Evolutionary conservation across 2,888 invertebrate genomes (phyloP).

Genomic region (Geophilus truncorum): DNA sequence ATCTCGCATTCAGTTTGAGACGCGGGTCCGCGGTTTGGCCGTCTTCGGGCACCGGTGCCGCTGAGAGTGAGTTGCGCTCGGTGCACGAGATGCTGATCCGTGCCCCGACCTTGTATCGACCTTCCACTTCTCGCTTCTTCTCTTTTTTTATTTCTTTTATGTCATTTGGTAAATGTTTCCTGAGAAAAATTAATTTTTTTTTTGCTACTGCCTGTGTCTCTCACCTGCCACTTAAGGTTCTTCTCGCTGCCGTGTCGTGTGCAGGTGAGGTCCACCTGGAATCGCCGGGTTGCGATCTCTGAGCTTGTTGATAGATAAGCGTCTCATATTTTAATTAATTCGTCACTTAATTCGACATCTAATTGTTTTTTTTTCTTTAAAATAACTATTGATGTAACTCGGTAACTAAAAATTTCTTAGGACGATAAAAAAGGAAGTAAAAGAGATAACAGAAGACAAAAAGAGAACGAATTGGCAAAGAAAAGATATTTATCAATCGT

Average conservation of each 20-base stretch:
- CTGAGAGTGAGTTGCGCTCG: not conserved
- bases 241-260: not conserved
- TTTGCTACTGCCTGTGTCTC: not conserved
- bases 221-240: constrained; percentile 24
- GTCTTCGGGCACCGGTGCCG: not conserved
- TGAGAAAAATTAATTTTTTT: constrained; percentile 5
- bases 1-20: not conserved
- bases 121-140: not conserved
- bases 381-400: not conserved
- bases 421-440: not conserved
- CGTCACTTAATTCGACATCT: not conserved
- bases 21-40: not conserved
- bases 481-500: not conserved
- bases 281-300: not conserved
- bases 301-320: not conserved
- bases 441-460: not conserved
- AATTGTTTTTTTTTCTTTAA: not conserved
- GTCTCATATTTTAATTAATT: not conserved
- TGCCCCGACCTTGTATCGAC: not conserved
- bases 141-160: not conserved
- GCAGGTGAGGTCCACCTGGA: constrained; percentile 18
- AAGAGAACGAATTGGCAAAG: not conserved
- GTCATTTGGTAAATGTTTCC: not conserved
- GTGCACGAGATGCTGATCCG: not conserved
- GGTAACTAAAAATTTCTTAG: not conserved